phyloP scores from a whole-genome alignment of 1,140 invertebrate genomes.

The Aleiodes sp. region DNA sequence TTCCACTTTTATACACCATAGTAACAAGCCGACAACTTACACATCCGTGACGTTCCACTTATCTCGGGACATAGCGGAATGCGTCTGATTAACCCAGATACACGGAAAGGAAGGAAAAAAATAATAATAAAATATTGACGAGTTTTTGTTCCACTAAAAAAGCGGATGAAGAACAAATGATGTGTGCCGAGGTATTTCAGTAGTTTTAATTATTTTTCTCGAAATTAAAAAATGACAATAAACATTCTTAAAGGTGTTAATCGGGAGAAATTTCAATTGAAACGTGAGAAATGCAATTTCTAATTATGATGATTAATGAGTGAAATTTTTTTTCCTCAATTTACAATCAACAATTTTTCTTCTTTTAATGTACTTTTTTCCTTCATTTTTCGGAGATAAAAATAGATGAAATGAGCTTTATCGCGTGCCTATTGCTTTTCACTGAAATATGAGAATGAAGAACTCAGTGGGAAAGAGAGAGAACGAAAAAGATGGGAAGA shows the following conservation, averaged over 20 bases:
- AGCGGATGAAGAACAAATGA: constrained; percentile 25
- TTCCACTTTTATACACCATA: constrained; percentile 1
- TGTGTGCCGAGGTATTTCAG: constrained; percentile 30
- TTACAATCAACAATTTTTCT: too few species aligned
- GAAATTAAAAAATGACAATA: constrained; percentile 12
- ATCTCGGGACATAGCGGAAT: constrained; percentile 47
- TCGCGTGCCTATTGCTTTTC: neutral
- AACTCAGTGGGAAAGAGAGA: neutral
- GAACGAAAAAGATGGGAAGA: neutral
- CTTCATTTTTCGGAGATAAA: too few species aligned
- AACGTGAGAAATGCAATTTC: neutral
- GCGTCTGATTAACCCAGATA: constrained; percentile 48
- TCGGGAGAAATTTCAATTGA: neutral
- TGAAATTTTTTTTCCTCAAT: neutral
- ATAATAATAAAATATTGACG: neutral
- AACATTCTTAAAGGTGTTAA: neutral
- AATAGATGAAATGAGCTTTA: too few species aligned
- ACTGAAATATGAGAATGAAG: neutral
- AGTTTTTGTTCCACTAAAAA: neutral
- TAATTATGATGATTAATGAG: neutral
- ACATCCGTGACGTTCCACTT: constrained; percentile 47
- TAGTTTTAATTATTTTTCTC: neutral
- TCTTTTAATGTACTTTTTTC: too few species aligned
- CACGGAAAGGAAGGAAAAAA: constrained; percentile 22
- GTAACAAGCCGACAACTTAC: constrained; percentile 23